Evolutionary conservation across 2,797 vertebrate species (phyloP).

Genomic region (Potorous gilbertii): DNA sequence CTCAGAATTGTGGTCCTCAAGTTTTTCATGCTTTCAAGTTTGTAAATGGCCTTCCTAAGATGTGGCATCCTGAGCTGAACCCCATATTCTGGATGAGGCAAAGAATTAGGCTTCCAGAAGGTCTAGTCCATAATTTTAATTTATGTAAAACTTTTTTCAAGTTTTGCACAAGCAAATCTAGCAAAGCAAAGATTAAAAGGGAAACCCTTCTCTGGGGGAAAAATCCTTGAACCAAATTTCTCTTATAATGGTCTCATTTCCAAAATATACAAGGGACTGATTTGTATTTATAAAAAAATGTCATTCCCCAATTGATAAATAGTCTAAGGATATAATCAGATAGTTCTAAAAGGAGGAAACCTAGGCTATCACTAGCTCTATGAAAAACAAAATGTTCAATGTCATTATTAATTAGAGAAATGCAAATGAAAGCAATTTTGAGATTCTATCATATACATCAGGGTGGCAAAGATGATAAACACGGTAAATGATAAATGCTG

Average conservation of each 20-base stretch:
- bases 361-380: not conserved
- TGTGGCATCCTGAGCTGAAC: not conserved
- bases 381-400: not conserved
- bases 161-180: not conserved
- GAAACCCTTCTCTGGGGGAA: not conserved
- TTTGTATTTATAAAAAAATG: not conserved
- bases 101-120: not conserved
- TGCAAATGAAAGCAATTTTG: not conserved
- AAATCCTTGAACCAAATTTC: not conserved
- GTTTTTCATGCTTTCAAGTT: not conserved
- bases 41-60: not conserved
- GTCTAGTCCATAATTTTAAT: not conserved
- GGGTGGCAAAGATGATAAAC: not conserved
- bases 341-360: not conserved
- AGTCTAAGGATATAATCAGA: not conserved
- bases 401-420: not conserved
- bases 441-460: not conserved
- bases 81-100: not conserved
- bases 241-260: not conserved
- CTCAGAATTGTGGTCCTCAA: not conserved
- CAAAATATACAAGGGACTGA: not conserved
- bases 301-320: not conserved
- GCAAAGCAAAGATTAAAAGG: not conserved
- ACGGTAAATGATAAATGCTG: not conserved
- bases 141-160: not conserved